A percentile compares a stretch with the other conserved stretches of the same genome.
phyloP scores from a whole-genome alignment of 2,113 vertebrate genomes.

The Micronycteris hirsuta region DNA sequence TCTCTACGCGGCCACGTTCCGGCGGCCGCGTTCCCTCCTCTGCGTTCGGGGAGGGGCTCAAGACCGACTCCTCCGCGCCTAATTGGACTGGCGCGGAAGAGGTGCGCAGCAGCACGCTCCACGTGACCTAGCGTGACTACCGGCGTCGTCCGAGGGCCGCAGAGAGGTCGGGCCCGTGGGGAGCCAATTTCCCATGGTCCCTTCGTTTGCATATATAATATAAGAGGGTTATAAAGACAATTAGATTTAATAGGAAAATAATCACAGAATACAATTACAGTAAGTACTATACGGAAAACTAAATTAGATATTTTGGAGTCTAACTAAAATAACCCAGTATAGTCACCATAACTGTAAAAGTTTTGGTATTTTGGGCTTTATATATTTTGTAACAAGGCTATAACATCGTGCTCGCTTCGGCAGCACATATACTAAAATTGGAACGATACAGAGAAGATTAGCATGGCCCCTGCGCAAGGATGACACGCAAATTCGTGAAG shows the following conservation, averaged over 20 bases:
- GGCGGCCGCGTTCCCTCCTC: accelerated
- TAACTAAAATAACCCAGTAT: accelerated
- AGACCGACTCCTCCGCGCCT: accelerated
- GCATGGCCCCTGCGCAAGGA: slow-evolving; percentile 78
- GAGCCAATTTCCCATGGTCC: slow-evolving; percentile 55
- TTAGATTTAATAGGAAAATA: accelerated
- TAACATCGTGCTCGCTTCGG: accelerated
- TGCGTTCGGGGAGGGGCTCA: accelerated
- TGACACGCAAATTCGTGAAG: slow-evolving; percentile 78
- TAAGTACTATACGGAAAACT: accelerated
- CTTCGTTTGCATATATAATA: slow-evolving; percentile 45
- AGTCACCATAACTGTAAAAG: accelerated
- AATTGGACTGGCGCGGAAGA: accelerated
- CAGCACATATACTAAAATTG: slow-evolving; percentile 78
- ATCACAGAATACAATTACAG: accelerated
- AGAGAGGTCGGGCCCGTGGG: neutral
- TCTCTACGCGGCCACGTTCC: accelerated
- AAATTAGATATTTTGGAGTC: accelerated
- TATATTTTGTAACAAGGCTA: accelerated
- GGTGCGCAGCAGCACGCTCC: neutral
- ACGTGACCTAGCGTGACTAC: neutral
- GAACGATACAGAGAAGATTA: slow-evolving; percentile 78
- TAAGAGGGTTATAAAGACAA: accelerated
- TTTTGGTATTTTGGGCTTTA: accelerated
- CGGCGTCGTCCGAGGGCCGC: accelerated